phyloP scores from a whole-genome alignment of 2,797 vertebrate species.

The Neoniphon sammara region DNA sequence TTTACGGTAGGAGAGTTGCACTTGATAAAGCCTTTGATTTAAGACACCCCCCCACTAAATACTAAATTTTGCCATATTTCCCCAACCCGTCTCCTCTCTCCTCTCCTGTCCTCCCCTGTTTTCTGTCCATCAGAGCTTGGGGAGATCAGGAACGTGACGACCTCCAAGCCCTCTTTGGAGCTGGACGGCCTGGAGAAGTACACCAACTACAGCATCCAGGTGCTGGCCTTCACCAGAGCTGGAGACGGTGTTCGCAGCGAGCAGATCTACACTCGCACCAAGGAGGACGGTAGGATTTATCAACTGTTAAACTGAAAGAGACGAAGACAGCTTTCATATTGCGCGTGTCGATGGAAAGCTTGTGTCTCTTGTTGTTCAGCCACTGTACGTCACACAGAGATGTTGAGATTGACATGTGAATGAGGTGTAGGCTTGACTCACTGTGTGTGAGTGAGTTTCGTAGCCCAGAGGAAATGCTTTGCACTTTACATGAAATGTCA shows the following conservation, averaged over 20 bases:
- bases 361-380: no score
- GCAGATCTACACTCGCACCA: conserved; percentile 96
- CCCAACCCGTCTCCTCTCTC: neutral
- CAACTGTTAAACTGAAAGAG: conserved; percentile 4
- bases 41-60: no score
- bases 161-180: conserved; percentile 91
- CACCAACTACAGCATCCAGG: conserved; percentile 98
- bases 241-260: conserved; percentile 95
- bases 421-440: no score
- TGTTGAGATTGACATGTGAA: no score
- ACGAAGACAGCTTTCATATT: neutral
- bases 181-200: conserved; percentile 96
- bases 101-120: neutral
- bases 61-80: neutral
- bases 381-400: no score
- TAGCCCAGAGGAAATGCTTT: conserved; percentile 18
- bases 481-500: conserved; percentile 28
- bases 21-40: neutral
- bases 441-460: neutral
- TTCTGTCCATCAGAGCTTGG: conserved; percentile 86
- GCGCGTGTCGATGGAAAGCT: no score
- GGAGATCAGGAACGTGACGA: conserved; percentile 95
- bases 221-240: conserved; percentile 94
- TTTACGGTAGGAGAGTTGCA: conserved; percentile 1
- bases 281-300: conserved; percentile 89